Conservation (phyloP, 2,888 invertebrate genomes). For the Pammene fasciana region DNA sequence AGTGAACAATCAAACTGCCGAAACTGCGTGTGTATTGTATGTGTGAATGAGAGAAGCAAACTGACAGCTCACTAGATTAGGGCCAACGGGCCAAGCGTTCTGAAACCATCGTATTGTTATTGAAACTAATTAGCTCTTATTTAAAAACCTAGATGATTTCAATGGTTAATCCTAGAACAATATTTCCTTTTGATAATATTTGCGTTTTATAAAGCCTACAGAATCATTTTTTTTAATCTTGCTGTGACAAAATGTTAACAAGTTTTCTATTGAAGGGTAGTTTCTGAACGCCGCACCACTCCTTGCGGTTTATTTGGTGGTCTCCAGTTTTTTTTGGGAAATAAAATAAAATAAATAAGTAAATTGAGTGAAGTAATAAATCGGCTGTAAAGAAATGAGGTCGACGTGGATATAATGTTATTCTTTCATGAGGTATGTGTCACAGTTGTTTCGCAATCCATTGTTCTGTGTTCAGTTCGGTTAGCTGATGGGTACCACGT, state of each 20-base stretch:
- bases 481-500: neutral
- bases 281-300: slow-evolving; percentile 56
- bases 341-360: slow-evolving; percentile 8
- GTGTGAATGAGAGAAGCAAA: slow-evolving; percentile 27
- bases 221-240: too few species aligned
- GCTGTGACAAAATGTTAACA: slow-evolving; percentile 19
- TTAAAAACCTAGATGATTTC: neutral
- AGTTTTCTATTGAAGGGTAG: slow-evolving; percentile 14
- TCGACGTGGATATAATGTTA: neutral
- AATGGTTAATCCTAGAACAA: neutral
- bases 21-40: slow-evolving; percentile 8
- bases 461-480: slow-evolving; percentile 21
- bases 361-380: neutral
- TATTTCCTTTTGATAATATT: neutral
- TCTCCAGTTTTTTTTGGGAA: slow-evolving; percentile 1
- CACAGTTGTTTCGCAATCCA: slow-evolving; percentile 27
- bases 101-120: slow-evolving; percentile 19
- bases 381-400: slow-evolving; percentile 18
- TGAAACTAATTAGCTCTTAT: neutral
- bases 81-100: slow-evolving; percentile 32
- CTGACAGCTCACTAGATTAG: slow-evolving; percentile 40
- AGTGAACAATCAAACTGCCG: slow-evolving; percentile 29
- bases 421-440: slow-evolving; percentile 22
- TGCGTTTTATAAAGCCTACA: too few species aligned
- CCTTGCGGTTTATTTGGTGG: slow-evolving; percentile 52